Base-by-base conservation (phyloP, 2,888 invertebrate species). In the Spodoptera littoralis region DNA sequence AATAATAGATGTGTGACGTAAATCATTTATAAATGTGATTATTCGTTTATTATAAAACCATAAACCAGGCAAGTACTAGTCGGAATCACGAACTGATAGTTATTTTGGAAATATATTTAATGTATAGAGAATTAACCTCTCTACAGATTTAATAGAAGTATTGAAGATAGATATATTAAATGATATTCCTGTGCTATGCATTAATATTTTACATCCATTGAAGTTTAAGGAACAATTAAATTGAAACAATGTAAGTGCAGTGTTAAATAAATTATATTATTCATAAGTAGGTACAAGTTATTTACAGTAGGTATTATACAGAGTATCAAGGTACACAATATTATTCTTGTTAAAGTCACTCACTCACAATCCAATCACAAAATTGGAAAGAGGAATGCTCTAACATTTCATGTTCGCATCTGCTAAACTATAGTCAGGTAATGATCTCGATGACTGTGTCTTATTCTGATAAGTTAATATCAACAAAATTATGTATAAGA, bases 401-500 rank as follows among this genome's bases (percentile, higher is more conserved):
- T 49, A 75, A 62, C 54, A 58, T 60, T 58, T 75, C 36, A 54
- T 54, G 54, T 74, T 82, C 49, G 56, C 73, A 70, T 77, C 79
- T 45, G 80, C 80, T 48, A 87, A 68, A 65, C 88, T 89, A 57
- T 82, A 80, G 66, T 89, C 85, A 22, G 86, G 85, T 58, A 87
- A 67, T 4, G 84, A 78, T 61, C 80, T 85, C 13, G 83, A 83
- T 4, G 84, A 80, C 54, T 87, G 86, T 3, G 74, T 66, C 43
- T 85, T 85, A 60, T 85, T 85, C 55, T 83, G 89, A 61, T 84
- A 87, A 80, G 85, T 89, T 13, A 91, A 78, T 52, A 80, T 73
- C 27, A 93, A 87, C 59, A 93, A 81, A 70, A 88, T 79, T 12
- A 90, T 65, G 67, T 92, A 93, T 30, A 92, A 82, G 77, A 82